Evolutionary conservation across 2,888 invertebrate genomes (phyloP).

Genomic region (Lymantria monacha): DNA sequence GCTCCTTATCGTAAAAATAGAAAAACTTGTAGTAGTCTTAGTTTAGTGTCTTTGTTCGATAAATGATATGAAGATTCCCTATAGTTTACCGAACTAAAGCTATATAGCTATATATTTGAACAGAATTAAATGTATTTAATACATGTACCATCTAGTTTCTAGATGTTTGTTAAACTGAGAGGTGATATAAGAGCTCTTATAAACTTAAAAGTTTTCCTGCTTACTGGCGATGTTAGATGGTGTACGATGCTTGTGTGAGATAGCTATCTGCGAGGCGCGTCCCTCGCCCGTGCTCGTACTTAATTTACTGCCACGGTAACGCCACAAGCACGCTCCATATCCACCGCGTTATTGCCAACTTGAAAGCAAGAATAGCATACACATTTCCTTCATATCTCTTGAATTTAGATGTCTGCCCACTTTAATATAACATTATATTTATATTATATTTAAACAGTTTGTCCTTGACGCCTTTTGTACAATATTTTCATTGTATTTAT

Average conservation of each 20-base stretch:
- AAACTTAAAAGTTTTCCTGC: constrained; percentile 47
- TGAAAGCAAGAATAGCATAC: constrained; percentile 76
- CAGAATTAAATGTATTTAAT: neutral
- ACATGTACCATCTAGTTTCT: neutral
- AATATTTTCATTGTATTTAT: constrained; percentile 19
- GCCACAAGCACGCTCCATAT: constrained; percentile 78
- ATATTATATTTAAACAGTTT: constrained; percentile 55
- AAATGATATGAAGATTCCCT: neutral
- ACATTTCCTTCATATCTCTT: constrained; percentile 75
- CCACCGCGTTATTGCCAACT: constrained; percentile 78
- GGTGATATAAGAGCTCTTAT: constrained; percentile 48
- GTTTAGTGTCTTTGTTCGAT: constrained; percentile 2
- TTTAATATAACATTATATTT: constrained; percentile 53
- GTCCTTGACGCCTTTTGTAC: constrained; percentile 37
- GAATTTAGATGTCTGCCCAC: constrained; percentile 68
- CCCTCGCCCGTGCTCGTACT: constrained; percentile 58
- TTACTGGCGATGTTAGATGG: constrained; percentile 47
- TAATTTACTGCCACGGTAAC: constrained; percentile 77
- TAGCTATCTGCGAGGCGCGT: constrained; percentile 58
- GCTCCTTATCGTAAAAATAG: constrained; percentile 11
- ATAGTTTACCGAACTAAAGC: too few species aligned
- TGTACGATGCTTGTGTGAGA: constrained; percentile 57
- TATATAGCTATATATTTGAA: too few species aligned
- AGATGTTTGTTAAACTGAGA: constrained; percentile 35
- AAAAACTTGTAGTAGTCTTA: constrained; percentile 1